Conservation (phyloP, 2,113 vertebrate genomes). For the Haplochromis burtoni region DNA sequence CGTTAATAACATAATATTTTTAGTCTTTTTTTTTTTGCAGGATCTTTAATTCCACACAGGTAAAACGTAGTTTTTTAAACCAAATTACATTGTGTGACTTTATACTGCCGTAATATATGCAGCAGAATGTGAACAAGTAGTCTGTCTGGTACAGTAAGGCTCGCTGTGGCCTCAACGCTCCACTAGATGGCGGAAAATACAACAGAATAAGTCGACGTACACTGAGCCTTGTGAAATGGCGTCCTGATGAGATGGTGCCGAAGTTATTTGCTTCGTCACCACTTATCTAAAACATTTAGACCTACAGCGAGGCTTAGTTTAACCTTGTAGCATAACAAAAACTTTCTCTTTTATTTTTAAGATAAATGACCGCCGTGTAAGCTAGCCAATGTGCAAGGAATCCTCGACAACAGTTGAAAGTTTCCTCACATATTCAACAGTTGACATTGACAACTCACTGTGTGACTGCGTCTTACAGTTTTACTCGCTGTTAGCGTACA, state of each 20-base stretch:
- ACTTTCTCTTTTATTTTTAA: not conserved
- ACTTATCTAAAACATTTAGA: not conserved
- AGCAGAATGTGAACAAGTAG: not conserved
- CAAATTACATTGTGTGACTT: not conserved
- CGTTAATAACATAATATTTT: not conserved
- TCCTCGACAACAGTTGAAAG: not conserved
- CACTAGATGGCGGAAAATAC: conserved; percentile 60
- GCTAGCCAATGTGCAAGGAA: too few relatives aligned
- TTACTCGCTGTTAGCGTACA: not conserved
- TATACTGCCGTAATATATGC: not conserved
- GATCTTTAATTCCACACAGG: not conserved
- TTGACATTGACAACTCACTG: not conserved
- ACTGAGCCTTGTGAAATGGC: conserved; percentile 61
- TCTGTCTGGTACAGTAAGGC: not conserved
- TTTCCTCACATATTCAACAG: not conserved
- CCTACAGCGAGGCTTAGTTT: not conserved
- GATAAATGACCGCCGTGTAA: not conserved
- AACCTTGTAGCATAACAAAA: not conserved
- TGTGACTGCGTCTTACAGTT: not conserved
- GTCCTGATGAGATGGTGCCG: conserved; percentile 52
- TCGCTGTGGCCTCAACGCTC: not conserved
- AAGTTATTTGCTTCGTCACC: conserved; percentile 40
- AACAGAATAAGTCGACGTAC: not conserved
- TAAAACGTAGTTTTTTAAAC: accelerated
- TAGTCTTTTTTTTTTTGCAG: not conserved